These are phyloP conservation scores for Nomada fabriciana DNA, from an alignment of 2,888 invertebrate species.

Conservation along the genomic window DNA sequence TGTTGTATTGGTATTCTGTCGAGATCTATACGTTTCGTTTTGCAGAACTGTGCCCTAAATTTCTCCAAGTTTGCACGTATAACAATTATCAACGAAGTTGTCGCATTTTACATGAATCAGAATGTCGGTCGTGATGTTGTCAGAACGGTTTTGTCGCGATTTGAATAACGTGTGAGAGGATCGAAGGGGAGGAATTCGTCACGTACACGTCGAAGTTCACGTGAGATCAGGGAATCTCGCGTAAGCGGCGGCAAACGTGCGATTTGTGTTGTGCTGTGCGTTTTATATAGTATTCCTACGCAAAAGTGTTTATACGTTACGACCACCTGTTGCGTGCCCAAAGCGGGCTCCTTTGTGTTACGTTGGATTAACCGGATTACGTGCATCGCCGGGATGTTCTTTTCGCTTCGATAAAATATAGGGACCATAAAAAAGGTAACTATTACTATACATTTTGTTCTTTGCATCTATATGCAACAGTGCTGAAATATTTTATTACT, in stretches of 20 bases:
- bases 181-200: conserved; percentile 30
- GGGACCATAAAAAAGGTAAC: conserved; percentile 48
- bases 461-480: neutral
- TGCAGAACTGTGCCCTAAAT: conserved; percentile 45
- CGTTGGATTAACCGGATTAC: conserved; percentile 79
- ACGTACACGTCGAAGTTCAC: conserved; percentile 39
- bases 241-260: conserved; percentile 59
- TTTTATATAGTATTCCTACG: conserved; percentile 50
- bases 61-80: conserved; percentile 21
- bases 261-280: conserved; percentile 67
- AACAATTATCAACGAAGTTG: conserved; percentile 10
- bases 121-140: conserved; percentile 48
- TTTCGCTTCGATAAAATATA: conserved; percentile 53
- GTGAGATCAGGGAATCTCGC: conserved; percentile 52
- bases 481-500: neutral
- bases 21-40: conserved; percentile 23
- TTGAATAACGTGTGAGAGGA: conserved; percentile 44
- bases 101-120: conserved; percentile 29
- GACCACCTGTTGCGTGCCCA: conserved; percentile 71
- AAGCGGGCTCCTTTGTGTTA: conserved; percentile 66
- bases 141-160: conserved; percentile 24
- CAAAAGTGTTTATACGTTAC: conserved; percentile 68
- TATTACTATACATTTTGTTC: neutral
- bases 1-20: conserved; percentile 45
- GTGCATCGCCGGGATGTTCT: conserved; percentile 57